Conservation (phyloP, 2,113 vertebrate species). For the Bombycilla garrulus region DNA sequence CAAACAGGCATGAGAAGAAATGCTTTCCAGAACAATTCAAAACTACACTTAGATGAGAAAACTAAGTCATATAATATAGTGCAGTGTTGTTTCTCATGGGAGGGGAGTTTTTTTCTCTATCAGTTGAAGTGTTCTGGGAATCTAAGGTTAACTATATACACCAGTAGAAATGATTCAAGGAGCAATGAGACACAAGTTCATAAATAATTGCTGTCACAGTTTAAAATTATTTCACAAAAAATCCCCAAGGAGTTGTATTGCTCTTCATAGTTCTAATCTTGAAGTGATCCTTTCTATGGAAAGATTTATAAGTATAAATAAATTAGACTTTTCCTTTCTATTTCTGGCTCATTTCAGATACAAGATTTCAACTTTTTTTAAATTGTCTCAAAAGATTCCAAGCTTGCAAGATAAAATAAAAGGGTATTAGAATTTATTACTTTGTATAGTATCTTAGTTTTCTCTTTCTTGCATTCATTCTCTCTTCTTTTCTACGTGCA, state of each 20-base stretch:
- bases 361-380: not conserved
- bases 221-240: not conserved
- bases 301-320: not conserved
- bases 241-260: not conserved
- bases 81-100: not conserved
- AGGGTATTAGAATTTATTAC: not conserved
- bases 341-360: not conserved
- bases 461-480: not conserved
- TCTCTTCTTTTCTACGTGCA: not conserved
- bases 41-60: not conserved
- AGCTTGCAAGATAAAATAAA: not conserved
- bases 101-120: not conserved
- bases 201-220: not conserved
- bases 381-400: not conserved
- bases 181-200: not conserved
- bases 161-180: not conserved
- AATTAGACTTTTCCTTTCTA: not conserved
- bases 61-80: not conserved
- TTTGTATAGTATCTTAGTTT: not conserved
- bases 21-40: not conserved
- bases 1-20: not conserved
- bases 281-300: not conserved
- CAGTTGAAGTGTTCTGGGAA: not conserved
- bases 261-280: not conserved
- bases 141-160: not conserved